Evolutionary conservation across 2,888 invertebrate genomes (phyloP), one percentile per base, ranked within the genome.

Genomic region (Drosophila mayaguana): DNA sequence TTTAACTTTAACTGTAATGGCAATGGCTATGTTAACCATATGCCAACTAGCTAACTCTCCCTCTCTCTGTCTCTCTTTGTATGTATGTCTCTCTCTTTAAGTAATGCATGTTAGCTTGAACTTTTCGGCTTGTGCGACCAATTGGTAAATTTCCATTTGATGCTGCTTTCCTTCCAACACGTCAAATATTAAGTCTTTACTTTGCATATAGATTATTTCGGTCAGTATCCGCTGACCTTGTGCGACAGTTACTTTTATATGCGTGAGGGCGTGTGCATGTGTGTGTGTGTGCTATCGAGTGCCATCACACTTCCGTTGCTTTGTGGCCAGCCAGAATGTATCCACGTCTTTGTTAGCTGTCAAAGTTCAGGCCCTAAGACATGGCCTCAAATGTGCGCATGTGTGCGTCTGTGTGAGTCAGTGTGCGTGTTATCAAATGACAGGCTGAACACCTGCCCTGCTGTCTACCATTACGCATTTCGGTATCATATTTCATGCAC

Each of bases 91-190:
- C 36, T 16, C 36, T 6, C 6, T 43, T 20, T 7, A 32, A 20
- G 16, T 11, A 25, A 32, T 32, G 62, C 68, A 53, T 59, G 56
- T 63, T 42, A 36, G 32, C 32, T 34, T 51, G 28, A 61, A 45
- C 55, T n/a, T 51, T 66, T 18, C 12, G 22, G n/a, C 75, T 60
- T 46, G 50, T 42, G 61, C 63, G 36, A 46, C 43, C 76, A 76
- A 80, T 85, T 88, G 83, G 70, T 62, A 72, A 88, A 88, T 78
- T 86, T 72, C 69, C 62, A 82, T 75, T 75, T 76, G 48, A 64
- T 63, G 54, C 63, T 34, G 57, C 76, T 68, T 59, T 48, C 72
- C 86, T 73, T 63, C 67, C 61, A 55, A 73, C 77, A 84, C 61
- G 63, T 69, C 77, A 83, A 80, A 77, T 55, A 67, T 50, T 57